Conservation (phyloP, 1,140 invertebrate genomes). For the Ostrea denselamellosa region DNA sequence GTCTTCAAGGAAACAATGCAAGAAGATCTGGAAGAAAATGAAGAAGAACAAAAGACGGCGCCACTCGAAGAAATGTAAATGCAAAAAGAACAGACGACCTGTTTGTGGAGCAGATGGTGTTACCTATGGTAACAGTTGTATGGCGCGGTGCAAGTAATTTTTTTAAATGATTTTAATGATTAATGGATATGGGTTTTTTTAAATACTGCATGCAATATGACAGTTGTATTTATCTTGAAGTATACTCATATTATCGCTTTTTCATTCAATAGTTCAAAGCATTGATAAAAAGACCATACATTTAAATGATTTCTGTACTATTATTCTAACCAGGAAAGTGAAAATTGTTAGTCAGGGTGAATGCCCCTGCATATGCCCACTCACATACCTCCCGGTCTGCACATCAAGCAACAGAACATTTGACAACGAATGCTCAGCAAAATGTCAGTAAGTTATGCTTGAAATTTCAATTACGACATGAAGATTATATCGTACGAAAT, state of each 20-base stretch:
- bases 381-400: conserved; percentile 40
- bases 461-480: too few species aligned
- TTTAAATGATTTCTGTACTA: not conserved
- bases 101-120: conserved; percentile 43
- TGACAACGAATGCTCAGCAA: conserved; percentile 44
- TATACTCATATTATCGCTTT: too few species aligned
- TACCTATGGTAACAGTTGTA: conserved; percentile 46
- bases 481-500: too few species aligned
- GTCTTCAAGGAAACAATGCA: not conserved
- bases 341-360: not conserved
- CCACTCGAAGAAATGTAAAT: not conserved
- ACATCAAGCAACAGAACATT: conserved; percentile 46
- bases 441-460: conserved; percentile 24
- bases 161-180: not conserved
- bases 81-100: conserved; percentile 29
- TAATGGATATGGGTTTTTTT: not conserved
- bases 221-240: too few species aligned
- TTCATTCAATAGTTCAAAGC: too few species aligned
- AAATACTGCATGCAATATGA: not conserved
- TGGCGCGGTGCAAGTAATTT: conserved; percentile 28
- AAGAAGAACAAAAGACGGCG: conserved; percentile 5
- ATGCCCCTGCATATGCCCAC: conserved; percentile 33
- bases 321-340: not conserved
- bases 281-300: not conserved
- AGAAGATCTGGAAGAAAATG: not conserved